phyloP scores from a whole-genome alignment of 2,888 invertebrate genomes.

The Cosmia trapezina region DNA sequence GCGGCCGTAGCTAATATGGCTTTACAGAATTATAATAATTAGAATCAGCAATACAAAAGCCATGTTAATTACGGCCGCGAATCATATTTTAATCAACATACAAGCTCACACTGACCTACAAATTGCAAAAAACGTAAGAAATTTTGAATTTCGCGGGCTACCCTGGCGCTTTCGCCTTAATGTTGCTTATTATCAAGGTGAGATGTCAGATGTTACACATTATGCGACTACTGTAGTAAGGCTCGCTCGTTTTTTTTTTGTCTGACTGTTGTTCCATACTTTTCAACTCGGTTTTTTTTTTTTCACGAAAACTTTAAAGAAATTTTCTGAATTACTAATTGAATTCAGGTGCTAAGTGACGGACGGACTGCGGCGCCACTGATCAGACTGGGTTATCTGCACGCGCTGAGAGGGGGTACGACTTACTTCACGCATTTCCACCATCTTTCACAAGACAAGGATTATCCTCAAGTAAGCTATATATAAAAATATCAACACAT shows the following conservation, averaged over 20 bases:
- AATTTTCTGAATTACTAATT: background rate
- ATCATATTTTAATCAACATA: too few species aligned
- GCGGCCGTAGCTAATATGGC: too few species aligned
- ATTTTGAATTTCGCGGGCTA: too few species aligned
- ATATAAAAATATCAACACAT: background rate
- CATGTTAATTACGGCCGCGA: too few species aligned
- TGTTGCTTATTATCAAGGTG: too few species aligned
- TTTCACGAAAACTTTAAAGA: background rate
- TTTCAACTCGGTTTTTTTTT: background rate
- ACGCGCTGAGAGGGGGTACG: conserved; percentile 94
- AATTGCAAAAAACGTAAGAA: too few species aligned
- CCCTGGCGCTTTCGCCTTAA: too few species aligned
- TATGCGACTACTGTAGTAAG: too few species aligned
- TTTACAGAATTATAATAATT: too few species aligned
- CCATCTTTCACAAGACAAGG: conserved; percentile 95
- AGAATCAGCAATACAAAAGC: too few species aligned
- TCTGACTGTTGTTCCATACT: background rate
- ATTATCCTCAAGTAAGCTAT: conserved; percentile 92
- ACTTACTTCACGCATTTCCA: conserved; percentile 97
- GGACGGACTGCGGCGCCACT: conserved; percentile 97
- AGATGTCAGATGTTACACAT: too few species aligned
- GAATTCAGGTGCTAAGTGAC: conserved; percentile 94
- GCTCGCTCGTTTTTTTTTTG: background rate
- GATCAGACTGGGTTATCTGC: conserved; percentile 94
- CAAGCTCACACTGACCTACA: too few species aligned